Evolutionary conservation across 2,888 invertebrate genomes (phyloP).

Genomic region (Hyposoter dolosus): DNA sequence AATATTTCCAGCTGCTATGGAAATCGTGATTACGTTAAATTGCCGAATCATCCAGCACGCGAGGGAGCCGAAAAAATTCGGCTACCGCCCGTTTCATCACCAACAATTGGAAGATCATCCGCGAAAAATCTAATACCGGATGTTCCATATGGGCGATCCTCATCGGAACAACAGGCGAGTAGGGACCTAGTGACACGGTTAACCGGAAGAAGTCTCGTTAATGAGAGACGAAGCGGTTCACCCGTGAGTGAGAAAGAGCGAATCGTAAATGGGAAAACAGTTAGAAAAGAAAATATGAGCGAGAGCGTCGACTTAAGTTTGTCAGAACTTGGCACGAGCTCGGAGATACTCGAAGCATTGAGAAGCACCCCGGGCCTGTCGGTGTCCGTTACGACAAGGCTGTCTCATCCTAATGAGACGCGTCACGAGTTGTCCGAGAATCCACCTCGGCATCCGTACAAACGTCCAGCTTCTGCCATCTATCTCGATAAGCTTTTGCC

Average conservation of each 20-base stretch:
- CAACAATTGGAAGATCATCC: not conserved
- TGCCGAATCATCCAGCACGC: constrained; percentile 1
- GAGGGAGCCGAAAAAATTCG: constrained; percentile 29
- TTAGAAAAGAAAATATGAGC: constrained; percentile 42
- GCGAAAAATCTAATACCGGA: constrained; percentile 12
- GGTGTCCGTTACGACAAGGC: constrained; percentile 78
- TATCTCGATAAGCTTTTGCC: constrained; percentile 87
- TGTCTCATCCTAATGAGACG: constrained; percentile 69
- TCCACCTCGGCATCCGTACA: constrained; percentile 60
- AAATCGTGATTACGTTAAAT: constrained; percentile 34
- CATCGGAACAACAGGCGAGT: constrained; percentile 15
- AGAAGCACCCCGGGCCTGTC: constrained; percentile 81
- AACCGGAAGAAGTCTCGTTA: not conserved
- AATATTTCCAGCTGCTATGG: constrained; percentile 64
- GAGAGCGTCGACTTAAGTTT: constrained; percentile 52
- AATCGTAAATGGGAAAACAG: constrained; percentile 33
- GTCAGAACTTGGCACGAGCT: constrained; percentile 71
- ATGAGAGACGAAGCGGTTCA: constrained; percentile 20
- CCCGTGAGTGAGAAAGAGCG: constrained; percentile 27
- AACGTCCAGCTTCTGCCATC: constrained; percentile 44
- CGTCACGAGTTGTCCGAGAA: constrained; percentile 72
- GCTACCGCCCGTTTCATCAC: not conserved
- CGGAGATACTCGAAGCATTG: constrained; percentile 80
- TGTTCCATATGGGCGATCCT: not conserved
- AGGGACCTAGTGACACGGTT: constrained; percentile 2